Percentiles rank a stretch among this genome's conserved stretches.
These are phyloP conservation scores for Gobius niger DNA, from an alignment of 2,113 vertebrate species.

Conservation along the genomic window DNA sequence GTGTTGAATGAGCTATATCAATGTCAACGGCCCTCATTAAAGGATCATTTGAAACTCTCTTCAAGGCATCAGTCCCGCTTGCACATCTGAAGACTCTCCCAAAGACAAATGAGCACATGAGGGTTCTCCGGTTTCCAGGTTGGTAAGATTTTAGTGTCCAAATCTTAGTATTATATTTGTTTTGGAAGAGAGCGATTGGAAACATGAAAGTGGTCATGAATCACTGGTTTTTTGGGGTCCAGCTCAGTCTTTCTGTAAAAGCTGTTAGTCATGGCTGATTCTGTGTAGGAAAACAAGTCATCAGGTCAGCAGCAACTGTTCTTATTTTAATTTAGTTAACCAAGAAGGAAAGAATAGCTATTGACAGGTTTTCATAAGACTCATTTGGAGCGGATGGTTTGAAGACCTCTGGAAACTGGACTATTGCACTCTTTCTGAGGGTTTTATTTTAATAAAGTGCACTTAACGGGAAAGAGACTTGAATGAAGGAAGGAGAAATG, in stretches of 20 bases:
- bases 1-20: slow-evolving; percentile 60
- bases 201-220: slow-evolving; percentile 72
- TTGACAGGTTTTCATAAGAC: no score
- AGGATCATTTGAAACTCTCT: slow-evolving; percentile 55
- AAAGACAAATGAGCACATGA: slow-evolving; percentile 60
- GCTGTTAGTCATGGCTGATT: no score
- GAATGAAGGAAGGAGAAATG: no score
- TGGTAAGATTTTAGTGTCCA: slow-evolving; percentile 57
- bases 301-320: no score
- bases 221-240: slow-evolving; percentile 61
- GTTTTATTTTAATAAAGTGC: no score
- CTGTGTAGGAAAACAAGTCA: no score
- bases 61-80: slow-evolving; percentile 42
- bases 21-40: slow-evolving; percentile 64
- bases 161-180: slow-evolving; percentile 63
- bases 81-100: slow-evolving; percentile 46
- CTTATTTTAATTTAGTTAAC: no score
- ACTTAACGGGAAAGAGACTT: no score
- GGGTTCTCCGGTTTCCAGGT: slow-evolving; percentile 51
- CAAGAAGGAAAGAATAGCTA: no score
- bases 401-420: no score
- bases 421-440: no score
- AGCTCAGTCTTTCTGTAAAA: slow-evolving; percentile 29
- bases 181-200: slow-evolving; percentile 54
- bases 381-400: no score